phyloP scores from a whole-genome alignment of 2,113 vertebrate genomes.

The Gavia stellata region DNA sequence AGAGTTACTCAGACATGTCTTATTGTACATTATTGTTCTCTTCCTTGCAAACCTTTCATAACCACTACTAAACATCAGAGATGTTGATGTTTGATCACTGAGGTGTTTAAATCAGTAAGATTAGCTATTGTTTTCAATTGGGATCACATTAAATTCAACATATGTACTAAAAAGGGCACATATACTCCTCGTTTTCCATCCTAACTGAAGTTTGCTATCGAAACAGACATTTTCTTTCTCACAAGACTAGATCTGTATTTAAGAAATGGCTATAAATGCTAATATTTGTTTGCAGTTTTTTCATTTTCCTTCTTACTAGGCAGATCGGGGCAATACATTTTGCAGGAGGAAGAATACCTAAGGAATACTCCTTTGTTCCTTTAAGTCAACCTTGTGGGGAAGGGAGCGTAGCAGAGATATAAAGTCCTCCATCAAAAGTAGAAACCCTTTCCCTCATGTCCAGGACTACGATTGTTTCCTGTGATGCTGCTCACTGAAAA shows the following conservation, averaged over 20 bases:
- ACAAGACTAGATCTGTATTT: not conserved
- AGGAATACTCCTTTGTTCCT: not conserved
- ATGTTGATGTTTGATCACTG: conserved; percentile 32
- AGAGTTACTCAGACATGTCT: not conserved
- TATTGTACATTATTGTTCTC: not conserved
- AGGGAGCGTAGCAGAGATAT: not conserved
- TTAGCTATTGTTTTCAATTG: not conserved
- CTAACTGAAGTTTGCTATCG: not conserved
- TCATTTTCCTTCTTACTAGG: not conserved
- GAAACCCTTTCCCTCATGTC: not conserved
- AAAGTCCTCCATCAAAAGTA: not conserved
- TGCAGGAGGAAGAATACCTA: not conserved
- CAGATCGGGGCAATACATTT: not conserved
- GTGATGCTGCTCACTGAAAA: not conserved
- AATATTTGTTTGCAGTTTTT: not conserved
- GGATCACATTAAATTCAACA: not conserved
- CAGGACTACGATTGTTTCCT: not conserved
- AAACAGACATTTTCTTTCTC: not conserved
- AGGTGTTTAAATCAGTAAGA: conserved; percentile 11
- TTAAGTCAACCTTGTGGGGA: not conserved
- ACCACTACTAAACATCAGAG: not conserved
- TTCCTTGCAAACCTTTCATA: not conserved
- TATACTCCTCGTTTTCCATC: not conserved
- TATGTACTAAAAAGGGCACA: not conserved
- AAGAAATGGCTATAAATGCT: not conserved